Conservation (phyloP, 2,888 invertebrate genomes). For the Brachylomia viminalis region DNA sequence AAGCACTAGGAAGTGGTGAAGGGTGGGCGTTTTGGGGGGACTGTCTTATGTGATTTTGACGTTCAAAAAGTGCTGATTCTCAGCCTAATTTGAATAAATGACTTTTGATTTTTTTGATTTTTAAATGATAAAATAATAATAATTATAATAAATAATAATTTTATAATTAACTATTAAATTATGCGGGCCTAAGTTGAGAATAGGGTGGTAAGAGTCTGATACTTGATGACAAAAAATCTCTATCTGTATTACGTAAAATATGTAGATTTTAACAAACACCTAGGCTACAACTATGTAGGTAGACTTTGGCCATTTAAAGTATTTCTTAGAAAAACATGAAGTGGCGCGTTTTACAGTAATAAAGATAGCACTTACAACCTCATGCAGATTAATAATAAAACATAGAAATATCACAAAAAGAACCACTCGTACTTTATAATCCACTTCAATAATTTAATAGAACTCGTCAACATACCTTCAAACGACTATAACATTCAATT, state of each 20-base stretch:
- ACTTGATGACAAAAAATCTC: background rate
- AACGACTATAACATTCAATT: constrained; percentile 36
- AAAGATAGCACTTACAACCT: background rate
- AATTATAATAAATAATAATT: no score
- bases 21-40: no score
- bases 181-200: no score
- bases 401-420: background rate
- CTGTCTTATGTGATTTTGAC: no score
- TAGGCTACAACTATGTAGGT: background rate
- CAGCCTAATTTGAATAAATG: no score
- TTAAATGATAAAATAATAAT: no score
- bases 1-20: no score
- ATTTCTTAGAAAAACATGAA: background rate
- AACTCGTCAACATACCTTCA: constrained; percentile 43
- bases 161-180: no score
- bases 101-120: no score
- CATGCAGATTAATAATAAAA: constrained; percentile 11
- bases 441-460: constrained; percentile 20
- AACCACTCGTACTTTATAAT: background rate
- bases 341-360: background rate
- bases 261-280: background rate
- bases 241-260: background rate
- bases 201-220: background rate
- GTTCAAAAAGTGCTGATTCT: no score
- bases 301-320: background rate